Evolutionary conservation across 2,888 invertebrate species (phyloP), one percentile per base, ranked within the genome.

Genomic region (Caenorhabditis sp.): DNA sequence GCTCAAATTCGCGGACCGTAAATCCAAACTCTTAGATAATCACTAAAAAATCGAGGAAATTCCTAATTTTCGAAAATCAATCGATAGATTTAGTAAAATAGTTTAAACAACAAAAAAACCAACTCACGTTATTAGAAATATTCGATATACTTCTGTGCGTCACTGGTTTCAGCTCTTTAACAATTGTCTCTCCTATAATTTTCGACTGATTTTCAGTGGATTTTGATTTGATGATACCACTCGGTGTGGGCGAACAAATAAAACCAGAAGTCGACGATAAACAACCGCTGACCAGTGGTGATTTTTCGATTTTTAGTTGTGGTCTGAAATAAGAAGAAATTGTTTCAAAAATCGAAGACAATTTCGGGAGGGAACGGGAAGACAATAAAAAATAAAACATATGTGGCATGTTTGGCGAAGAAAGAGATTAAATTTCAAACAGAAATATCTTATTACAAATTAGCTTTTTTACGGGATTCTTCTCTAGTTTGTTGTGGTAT

Each of bases 401-500:
- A 43, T 17, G 43, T 43, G 17, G 17, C 43, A 43, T 43, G 43
- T 43, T 43, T 43, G 43, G 43, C 43, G 14, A 43, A 43, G 43
- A 17, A 43, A 43, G 17, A 43, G 43, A 43, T 43, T 43, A 17
- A 43, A 43, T 43, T 43, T 43, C 43, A 43, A 17, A 43, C 43
- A 43, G 43, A 43, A 43, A 43, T 43, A 43, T 43, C 43, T 43
- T 43, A 43, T 43, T 43, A 43, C 43, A 43, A 43, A 43, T 43
- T 43, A 43, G 43, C 43, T 43, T 43, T 43, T 43, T 43, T 43
- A 3, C 12, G 17, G 43, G 12, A 3, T 43, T 43, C 43, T 14
- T 10, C 31, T 31, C 31, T 31, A 31, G 31, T 31, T 31, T 31
- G 31, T 31, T 31, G 31, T 31, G 31, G 31, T 10, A 4, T 31